Base-by-base conservation (phyloP, 2,113 vertebrate genomes). In the Oryzias javanicus region DNA sequence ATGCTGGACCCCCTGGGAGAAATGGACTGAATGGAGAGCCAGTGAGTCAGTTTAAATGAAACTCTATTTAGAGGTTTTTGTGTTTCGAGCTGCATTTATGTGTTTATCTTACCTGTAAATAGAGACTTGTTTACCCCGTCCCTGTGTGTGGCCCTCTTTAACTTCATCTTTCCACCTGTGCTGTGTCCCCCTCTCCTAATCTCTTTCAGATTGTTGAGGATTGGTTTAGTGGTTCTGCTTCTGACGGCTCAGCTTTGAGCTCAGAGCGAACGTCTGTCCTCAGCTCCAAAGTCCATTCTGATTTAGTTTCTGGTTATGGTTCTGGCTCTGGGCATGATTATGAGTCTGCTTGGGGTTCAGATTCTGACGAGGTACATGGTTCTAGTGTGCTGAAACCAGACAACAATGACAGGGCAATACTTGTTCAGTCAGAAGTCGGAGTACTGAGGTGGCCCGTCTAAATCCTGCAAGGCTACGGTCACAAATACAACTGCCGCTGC, bases 1-100 rank as follows among this genome's bases (percentile, higher is more conserved):
- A 72, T 19, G 20, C 67, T 55, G 93, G 91, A 49, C 79, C 79
- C 4, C 76, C 94, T 67, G 94, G 93, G 7, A 75, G 81, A 69
- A 88, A 94, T 1, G 94, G 95, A 64, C 22, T 64, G 42, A 81
- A 84, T 44, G 94, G 93, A 13, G 66, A 80, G 64, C 89, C 82
- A 56, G 95, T 97, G 40, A 93, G 93, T 90, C 35, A 16, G 27
- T 19, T 48, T 48, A 27, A 17, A 47, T 14, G 13, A 10, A 29
- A 46, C 4, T 14, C 10, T 6, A 24, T 14, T n/a, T n/a, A 2
- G 14, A 3, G 2, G 7, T 29, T 2, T 42, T 7, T 55, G 13
- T 24, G 16, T 0, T 10, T n/a, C 2, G 14, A 25, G n/a, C 22
- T 20, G 0, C 16, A 45, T 0, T 12, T 27, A 27, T 25, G 35